Evolutionary conservation across 2,888 invertebrate genomes (phyloP), one percentile per base, ranked within the genome.

Genomic region (Limnephilus auricula): DNA sequence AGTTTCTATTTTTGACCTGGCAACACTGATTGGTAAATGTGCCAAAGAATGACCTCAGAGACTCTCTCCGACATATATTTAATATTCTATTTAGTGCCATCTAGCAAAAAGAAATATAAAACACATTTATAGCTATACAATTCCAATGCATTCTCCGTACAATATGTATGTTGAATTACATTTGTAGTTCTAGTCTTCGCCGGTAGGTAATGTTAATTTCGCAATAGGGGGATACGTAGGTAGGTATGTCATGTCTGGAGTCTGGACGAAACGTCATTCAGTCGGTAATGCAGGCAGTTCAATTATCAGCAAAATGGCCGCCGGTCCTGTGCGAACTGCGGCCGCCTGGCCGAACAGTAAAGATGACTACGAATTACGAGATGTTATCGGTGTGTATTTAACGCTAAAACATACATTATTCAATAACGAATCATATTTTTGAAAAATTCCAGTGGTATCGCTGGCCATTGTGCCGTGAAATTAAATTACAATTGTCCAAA

Each of bases 311-410:
- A 89, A 91, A 79, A 93, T 92, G 92, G 91, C 92, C 88, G 91
- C 93, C 50, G 91, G 92, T 86, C 90, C 91, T 25, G 91, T 89
- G 10, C 91, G 92, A 78, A 91, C 90, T 79, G 89, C 86, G 89
- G 89, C 88, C 87, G 91, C 97, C 95, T 99, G 99, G 99, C 97
- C 99, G 93, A 99, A 98, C 96, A 97, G 97, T 94, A 98, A 98
- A 95, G 98, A 98, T 94, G 98, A 98, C 95, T 99, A 99, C 95
- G 98, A 99, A 95, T 95, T 99, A 94, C 97, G 98, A 94, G 99
- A 99, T 96, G 98, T 99, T 94, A 99, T 99, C 94, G 98, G 98
- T 98, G 92, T 90, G 84, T 92, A 90, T 82, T 89, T 65, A n/a
- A 89, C 87, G 31, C 82, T 40, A 90, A 86, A 90, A 84, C 85